Evolutionary conservation across 2,888 invertebrate species (phyloP).

Genomic region (Pyrrhia umbra): DNA sequence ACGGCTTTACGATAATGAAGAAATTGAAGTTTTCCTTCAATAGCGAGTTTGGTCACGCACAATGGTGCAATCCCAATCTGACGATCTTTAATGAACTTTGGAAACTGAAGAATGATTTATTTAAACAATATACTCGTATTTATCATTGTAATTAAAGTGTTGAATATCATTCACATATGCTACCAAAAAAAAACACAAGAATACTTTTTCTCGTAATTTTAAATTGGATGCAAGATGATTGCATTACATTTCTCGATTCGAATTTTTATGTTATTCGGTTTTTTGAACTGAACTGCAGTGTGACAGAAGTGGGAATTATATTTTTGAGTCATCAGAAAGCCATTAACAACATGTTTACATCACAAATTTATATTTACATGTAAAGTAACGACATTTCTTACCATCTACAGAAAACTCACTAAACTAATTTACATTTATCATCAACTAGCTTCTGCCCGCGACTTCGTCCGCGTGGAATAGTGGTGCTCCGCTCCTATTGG

Average conservation of each 20-base stretch:
- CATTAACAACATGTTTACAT: slow-evolving; percentile 6
- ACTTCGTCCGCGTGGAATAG: too few relatives aligned
- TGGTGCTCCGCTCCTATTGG: too few relatives aligned
- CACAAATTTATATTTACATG: slow-evolving; percentile 13
- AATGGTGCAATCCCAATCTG: not conserved
- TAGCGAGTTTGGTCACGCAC: not conserved
- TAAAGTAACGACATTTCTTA: slow-evolving; percentile 9
- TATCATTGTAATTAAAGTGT: not conserved
- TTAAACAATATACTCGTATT: not conserved
- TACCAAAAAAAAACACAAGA: not conserved
- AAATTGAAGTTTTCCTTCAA: too few relatives aligned
- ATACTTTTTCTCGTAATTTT: not conserved
- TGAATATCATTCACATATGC: not conserved
- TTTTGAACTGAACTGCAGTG: not conserved
- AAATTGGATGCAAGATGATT: not conserved
- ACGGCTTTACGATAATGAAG: too few relatives aligned
- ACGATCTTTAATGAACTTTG: slow-evolving; percentile 9
- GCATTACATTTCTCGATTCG: not conserved
- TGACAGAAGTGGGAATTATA: not conserved
- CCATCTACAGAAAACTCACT: slow-evolving; percentile 17
- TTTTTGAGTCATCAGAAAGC: not conserved
- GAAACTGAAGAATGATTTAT: not conserved
- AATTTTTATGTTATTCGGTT: not conserved
- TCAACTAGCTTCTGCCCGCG: too few relatives aligned
- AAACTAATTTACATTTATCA: slow-evolving; percentile 42